A percentile compares a stretch with the other conserved stretches of the same genome.
Evolutionary conservation across 2,888 invertebrate genomes (phyloP).

Genomic region (Timema cristinae): DNA sequence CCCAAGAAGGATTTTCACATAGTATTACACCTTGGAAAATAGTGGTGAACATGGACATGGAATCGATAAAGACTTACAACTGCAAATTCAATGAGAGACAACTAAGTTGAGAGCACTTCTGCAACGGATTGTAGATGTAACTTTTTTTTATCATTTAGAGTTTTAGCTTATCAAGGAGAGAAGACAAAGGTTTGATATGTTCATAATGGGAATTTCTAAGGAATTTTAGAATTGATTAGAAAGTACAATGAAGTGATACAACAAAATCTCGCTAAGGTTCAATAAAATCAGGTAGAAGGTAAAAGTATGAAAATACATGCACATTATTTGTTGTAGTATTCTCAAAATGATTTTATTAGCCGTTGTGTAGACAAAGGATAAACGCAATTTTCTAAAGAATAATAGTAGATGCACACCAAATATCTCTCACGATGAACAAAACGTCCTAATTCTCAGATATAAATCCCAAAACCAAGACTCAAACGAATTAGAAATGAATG

Average conservation of each 20-base stretch:
- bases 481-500: too few species aligned
- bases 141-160: not conserved
- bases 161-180: conserved; percentile 1
- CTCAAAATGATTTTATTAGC: not conserved
- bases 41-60: not conserved
- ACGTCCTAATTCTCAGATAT: too few species aligned
- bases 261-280: not conserved
- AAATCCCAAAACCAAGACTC: too few species aligned
- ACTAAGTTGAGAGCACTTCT: not conserved
- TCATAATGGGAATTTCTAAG: not conserved
- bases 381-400: too few species aligned
- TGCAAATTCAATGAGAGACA: not conserved
- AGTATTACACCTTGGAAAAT: not conserved
- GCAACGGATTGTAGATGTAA: not conserved
- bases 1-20: not conserved
- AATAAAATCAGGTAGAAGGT: not conserved
- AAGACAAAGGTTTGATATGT: not conserved
- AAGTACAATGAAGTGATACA: not conserved
- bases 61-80: not conserved
- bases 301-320: not conserved
- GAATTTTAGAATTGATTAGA: not conserved
- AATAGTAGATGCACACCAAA: too few species aligned
- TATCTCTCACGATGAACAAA: too few species aligned
- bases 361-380: too few species aligned
- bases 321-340: not conserved